Evolutionary conservation across 1,140 invertebrate genomes (phyloP).

Genomic region (Conopomorpha cramerella): DNA sequence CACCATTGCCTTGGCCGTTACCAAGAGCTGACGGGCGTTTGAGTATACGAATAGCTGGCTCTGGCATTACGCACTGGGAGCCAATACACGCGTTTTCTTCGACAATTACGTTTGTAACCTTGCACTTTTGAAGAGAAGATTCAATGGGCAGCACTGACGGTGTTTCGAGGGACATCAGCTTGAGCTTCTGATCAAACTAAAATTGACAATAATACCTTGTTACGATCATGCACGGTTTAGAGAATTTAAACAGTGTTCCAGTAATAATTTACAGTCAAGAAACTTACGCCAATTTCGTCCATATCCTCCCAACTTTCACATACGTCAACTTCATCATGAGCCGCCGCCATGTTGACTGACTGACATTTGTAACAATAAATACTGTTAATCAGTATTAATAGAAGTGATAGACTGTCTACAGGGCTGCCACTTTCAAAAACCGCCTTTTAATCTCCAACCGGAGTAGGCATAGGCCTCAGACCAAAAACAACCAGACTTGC

Average conservation of each 20-base stretch:
- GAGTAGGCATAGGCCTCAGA: no score
- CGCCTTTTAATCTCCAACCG: no score
- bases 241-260: no score
- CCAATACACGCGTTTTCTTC: constrained; percentile 56
- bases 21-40: constrained; percentile 67
- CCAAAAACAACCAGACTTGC: no score
- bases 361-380: neutral
- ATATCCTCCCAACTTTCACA: constrained; percentile 84
- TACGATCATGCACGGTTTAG: no score
- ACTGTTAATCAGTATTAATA: no score
- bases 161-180: constrained; percentile 44
- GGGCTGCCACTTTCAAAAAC: no score
- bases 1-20: constrained; percentile 60
- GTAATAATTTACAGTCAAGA: no score
- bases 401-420: no score
- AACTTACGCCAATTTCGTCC: constrained; percentile 67
- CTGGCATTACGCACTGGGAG: constrained; percentile 61
- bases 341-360: constrained; percentile 57
- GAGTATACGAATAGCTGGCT: constrained; percentile 81
- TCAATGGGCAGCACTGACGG: constrained; percentile 28
- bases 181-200: constrained; percentile 51
- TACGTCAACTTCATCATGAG: constrained; percentile 59
- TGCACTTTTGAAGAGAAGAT: constrained; percentile 42
- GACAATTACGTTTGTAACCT: constrained; percentile 39
- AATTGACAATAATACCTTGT: constrained; percentile 24